Base-by-base conservation (phyloP, 2,797 vertebrate species). In the Remorina albescens region DNA sequence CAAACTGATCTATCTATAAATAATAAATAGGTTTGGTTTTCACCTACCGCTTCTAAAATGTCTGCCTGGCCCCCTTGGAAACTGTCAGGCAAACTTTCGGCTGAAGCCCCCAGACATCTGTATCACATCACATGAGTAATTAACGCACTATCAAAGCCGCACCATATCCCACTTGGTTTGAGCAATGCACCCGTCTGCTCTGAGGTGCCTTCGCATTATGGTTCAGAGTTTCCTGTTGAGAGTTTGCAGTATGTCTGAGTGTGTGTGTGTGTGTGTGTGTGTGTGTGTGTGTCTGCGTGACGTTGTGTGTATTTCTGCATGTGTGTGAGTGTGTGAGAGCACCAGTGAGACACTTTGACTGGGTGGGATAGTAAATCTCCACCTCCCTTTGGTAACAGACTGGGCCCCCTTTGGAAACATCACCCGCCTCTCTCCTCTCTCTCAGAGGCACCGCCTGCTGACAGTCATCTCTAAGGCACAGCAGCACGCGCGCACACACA, bases 61-160 rank as follows among this genome's bases (percentile, higher is more conserved):
- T 94, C 93, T 94, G 94, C 92, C 93, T 94, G 90, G 93, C 93
- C 93, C 90, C 92, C 89, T 92, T 89, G 92, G 93, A 94, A 95
- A 94, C 85, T 94, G 93, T 94, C 94, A 95, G 92, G 91, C 89
- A 91, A 95, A 94, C 92, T 95, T 95, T 94, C 91, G 89, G 90
- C 93, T 93, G 92, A 92, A 93, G 94, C 94, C 94, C 94, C 95
- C 91, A 95, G 95, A 95, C 94, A 94, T 95, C 94, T 94, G 94
- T 92, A 94, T 94, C 94, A 91, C 94, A 93, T 94, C 94, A 95
- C 94, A 95, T 95, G 91, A 94, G 95, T 95, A 95, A 96, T 96
- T 95, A 95, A 95, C 91, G 88, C 90, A 88, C 93, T 95, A 95
- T 95, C 95, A 95, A 96, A 96, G 94, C 91, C 74, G 82, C 81